These are phyloP conservation scores for Perca flavescens DNA, from an alignment of 2,113 vertebrate species.

Conservation along the genomic window DNA sequence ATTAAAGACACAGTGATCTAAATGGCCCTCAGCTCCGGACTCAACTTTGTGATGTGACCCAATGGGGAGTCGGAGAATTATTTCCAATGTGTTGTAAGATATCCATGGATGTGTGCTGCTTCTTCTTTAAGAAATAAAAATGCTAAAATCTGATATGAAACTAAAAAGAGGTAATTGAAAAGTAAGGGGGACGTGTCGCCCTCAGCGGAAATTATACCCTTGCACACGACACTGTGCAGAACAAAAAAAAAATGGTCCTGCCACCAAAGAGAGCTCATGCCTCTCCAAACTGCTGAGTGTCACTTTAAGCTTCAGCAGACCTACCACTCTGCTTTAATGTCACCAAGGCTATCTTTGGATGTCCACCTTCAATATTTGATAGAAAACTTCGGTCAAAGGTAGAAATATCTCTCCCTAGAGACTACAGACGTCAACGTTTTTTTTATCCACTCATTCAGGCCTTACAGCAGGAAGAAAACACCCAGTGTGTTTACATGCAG, in stretches of 20 bases:
- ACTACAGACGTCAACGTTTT: slow-evolving; percentile 44
- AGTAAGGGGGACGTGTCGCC: background rate
- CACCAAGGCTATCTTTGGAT: slow-evolving; percentile 71
- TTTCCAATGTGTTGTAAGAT: background rate
- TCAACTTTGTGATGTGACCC: background rate
- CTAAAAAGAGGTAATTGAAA: background rate
- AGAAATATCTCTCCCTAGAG: slow-evolving; percentile 67
- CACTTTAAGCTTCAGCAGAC: slow-evolving; percentile 59
- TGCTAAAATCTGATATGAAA: background rate
- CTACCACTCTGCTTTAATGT: slow-evolving; percentile 60
- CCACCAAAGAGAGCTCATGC: background rate
- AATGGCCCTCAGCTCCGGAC: background rate
- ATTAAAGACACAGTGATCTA: slow-evolving; percentile 47
- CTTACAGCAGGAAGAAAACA: slow-evolving; percentile 13
- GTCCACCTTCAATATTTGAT: slow-evolving; percentile 78
- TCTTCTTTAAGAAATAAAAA: background rate
- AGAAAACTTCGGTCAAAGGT: slow-evolving; percentile 77
- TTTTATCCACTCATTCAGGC: slow-evolving; percentile 38
- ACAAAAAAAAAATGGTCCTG: background rate
- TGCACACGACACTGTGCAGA: background rate
- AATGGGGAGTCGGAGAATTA: background rate
- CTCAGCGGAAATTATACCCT: background rate
- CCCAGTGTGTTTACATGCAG: slow-evolving; percentile 5
- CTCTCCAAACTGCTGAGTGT: slow-evolving; percentile 52
- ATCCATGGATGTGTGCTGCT: background rate